phyloP scores from a whole-genome alignment of 2,113 vertebrate genomes.

The Eulacestoma nigropectus region DNA sequence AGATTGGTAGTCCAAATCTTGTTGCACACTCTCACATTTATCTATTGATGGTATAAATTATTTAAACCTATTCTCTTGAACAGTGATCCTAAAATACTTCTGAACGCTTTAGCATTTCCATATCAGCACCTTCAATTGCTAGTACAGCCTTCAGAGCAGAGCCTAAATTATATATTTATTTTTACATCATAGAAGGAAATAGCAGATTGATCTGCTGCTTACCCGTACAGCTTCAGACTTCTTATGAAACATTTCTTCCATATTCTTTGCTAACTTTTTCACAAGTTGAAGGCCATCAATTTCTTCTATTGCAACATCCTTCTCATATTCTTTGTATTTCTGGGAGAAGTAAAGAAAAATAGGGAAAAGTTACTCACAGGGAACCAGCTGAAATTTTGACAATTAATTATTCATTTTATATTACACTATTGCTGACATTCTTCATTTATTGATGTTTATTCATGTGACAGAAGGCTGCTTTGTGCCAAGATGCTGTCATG shows the following conservation, averaged over 20 bases:
- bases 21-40: background rate
- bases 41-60: background rate
- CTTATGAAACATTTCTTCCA: conserved; percentile 99
- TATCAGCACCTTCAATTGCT: background rate
- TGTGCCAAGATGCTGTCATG: background rate
- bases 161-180: background rate
- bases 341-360: conserved; percentile 64
- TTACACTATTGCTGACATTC: background rate
- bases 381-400: background rate
- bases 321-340: conserved; percentile 99
- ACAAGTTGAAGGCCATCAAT: conserved; percentile 95
- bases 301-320: conserved; percentile 89
- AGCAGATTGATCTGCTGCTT: conserved; percentile 41
- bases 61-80: background rate
- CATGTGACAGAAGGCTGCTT: background rate
- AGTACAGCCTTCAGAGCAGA: background rate
- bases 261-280: conserved; percentile 91
- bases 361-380: background rate
- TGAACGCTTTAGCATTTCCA: background rate
- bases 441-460: background rate
- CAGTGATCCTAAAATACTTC: background rate
- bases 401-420: background rate
- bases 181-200: background rate
- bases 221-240: conserved; percentile 95
- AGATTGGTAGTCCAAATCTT: background rate